Conservation (phyloP, 1,140 invertebrate genomes). For the Delia radicum region DNA sequence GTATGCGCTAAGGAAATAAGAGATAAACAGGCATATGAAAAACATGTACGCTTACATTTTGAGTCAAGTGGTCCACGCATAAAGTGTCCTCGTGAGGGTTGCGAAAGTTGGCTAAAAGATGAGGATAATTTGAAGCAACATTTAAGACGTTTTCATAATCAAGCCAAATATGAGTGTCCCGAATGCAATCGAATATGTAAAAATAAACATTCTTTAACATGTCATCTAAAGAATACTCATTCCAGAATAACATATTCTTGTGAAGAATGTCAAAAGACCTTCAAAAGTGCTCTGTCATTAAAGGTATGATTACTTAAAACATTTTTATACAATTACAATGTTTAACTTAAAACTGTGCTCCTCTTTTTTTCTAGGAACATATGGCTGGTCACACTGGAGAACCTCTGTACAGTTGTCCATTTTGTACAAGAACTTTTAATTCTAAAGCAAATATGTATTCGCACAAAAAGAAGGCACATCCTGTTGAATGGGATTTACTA, state of each 20-base stretch:
- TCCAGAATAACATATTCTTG: slow-evolving; percentile 46
- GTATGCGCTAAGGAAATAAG: slow-evolving; percentile 52
- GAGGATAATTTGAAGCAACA: slow-evolving; percentile 50
- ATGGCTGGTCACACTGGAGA: slow-evolving; percentile 53
- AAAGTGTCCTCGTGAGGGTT: slow-evolving; percentile 49
- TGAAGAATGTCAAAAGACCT: slow-evolving; percentile 51
- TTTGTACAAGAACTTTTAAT: slow-evolving; percentile 52
- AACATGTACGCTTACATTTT: slow-evolving; percentile 50
- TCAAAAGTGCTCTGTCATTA: slow-evolving; percentile 49
- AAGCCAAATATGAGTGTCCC: slow-evolving; percentile 40
- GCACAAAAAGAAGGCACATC: slow-evolving; percentile 50
- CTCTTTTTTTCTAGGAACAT: slow-evolving; percentile 39
- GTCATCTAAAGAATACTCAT: slow-evolving; percentile 50
- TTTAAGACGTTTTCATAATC: slow-evolving; percentile 46
- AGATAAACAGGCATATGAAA: slow-evolving; percentile 51
- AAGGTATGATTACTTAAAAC: slow-evolving; percentile 33
- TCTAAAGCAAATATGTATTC: slow-evolving; percentile 53
- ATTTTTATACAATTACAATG: neutral
- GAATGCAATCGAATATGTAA: slow-evolving; percentile 50
- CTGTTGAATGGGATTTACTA: slow-evolving; percentile 39
- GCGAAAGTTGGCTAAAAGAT: slow-evolving; percentile 51
- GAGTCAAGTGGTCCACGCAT: slow-evolving; percentile 51
- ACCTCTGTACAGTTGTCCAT: slow-evolving; percentile 49
- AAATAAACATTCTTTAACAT: slow-evolving; percentile 45
- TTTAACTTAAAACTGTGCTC: neutral